Conservation (phyloP, 2,113 vertebrate genomes). For the Smithornis capensis region DNA sequence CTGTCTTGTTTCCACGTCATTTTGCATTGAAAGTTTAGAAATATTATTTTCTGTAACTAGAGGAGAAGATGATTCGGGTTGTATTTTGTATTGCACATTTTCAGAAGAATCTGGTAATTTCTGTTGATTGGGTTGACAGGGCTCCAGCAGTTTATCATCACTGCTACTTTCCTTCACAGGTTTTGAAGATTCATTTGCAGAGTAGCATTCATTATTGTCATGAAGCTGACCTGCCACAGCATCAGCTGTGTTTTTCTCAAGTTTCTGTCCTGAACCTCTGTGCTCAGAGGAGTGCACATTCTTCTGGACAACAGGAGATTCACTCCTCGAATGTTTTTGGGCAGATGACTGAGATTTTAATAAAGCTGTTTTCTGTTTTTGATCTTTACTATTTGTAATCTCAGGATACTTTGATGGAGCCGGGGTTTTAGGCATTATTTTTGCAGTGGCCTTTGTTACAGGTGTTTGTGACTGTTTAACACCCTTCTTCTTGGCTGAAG, state of each 20-base stretch:
- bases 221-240: neutral
- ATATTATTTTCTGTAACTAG: neutral
- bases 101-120: conserved; percentile 28
- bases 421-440: conserved; percentile 66
- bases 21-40: conserved; percentile 26
- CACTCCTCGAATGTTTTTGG: conserved; percentile 61
- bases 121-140: neutral
- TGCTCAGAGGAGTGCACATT: neutral
- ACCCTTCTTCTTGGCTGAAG: conserved; percentile 78
- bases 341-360: conserved; percentile 59
- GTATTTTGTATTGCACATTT: conserved; percentile 6
- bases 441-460: conserved; percentile 74
- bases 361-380: conserved; percentile 61
- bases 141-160: neutral
- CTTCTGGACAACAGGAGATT: conserved; percentile 61
- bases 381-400: conserved; percentile 64
- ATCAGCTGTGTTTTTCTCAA: neutral
- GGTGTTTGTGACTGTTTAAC: conserved; percentile 68
- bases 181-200: conserved; percentile 14
- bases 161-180: neutral
- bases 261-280: conserved; percentile 22
- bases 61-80: neutral
- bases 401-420: conserved; percentile 68
- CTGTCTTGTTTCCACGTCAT: conserved; percentile 20
- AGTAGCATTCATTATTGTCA: conserved; percentile 3